Base-by-base conservation (phyloP, 2,888 invertebrate genomes). In the Tetranychus piercei region DNA sequence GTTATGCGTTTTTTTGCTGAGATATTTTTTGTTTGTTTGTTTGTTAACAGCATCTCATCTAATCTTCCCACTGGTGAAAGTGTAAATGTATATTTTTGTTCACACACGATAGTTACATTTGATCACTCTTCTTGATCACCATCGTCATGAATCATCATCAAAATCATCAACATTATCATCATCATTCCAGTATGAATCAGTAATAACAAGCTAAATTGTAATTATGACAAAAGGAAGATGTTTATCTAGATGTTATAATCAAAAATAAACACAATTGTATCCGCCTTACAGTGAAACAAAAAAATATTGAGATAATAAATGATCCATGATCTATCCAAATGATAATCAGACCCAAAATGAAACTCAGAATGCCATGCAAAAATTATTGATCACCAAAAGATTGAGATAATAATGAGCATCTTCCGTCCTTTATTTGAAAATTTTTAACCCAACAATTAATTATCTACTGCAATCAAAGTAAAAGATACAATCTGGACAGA, bases 241-340 rank as follows among this genome's bases (percentile, higher is more conserved):
- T 45, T 45, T 45, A 45, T 45, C 45, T 45, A 45, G 9, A 7
- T 55, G 15, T 15, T 55, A 55, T 55, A 55, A 55, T 15, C 55
- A 55, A 55, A 55, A 55, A 55, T 55, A 15, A 9, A 55, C 55
- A 55, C 15, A 15, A 15, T 55, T 15, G 55, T 55, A 55, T 55
- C 55, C 55, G 55, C 55, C 55, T 55, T 55, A 55, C 15, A 55
- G 15, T 55, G 11, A 55, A 55, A 15, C 2, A 6, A 15, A 5
- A 3, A 15, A 7, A 55, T 55, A 55, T 55, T 55, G 9, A 55
- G 15, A 8, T 66, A 66, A 20, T 20, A 66, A 18, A 66, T 66
- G n/a, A 66, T 66, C 20, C 66, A 66, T 20, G 66, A 66, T 66
- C 66, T 66, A 20, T 66, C 66, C 66, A 66, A 66, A 6, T 66